Base-by-base conservation (phyloP, 2,797 vertebrate species). In the Basileuterus tristriatus region DNA sequence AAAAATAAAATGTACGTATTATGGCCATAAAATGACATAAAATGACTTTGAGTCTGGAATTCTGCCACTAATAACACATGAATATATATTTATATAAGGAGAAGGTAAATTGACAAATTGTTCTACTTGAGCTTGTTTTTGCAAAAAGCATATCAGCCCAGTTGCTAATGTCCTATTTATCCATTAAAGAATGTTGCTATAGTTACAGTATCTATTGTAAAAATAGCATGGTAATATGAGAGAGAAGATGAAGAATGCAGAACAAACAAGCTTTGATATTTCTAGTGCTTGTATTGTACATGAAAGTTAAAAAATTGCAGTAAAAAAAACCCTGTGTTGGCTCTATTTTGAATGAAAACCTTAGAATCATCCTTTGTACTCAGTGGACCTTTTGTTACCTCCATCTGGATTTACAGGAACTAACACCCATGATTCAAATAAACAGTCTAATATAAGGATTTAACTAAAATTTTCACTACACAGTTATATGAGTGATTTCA, bases 111-210 rank as follows among this genome's bases (percentile, higher is more conserved):
- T 87, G 74, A 77, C 44, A 60, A 91, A 86, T 74, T 88, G 78
- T 43, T 91, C 63, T 83, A 43, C 55, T 90, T 86, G 27, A 94
- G 63, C 59, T 83, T 94, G 70, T 90, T 96, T 91, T 80, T 94
- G 55, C 59, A 93, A 83, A 92, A 96, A n/a, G 8, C 34, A 20
- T 86, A 44, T 70, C 67, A 90, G 34, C 76, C 43, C 50, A 86
- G 79, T 82, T 86, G 49, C 80, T 91, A 94, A 94, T 93, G 80
- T 86, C 52, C 32, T 94, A 94, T 95, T 93, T 94, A 84, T 90
- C 91, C 80, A 92, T 94, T 96, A 94, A 96, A 93, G 52, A 96
- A 96, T 91, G 95, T 96, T 95, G 83, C 96, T 94, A 95, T 94
- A 95, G 92, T 74, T 95, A 97, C 96, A 95, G 75, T 81, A 93